Evolutionary conservation across 1,140 invertebrate species (phyloP).

Genomic region (Temnothorax nylanderi): DNA sequence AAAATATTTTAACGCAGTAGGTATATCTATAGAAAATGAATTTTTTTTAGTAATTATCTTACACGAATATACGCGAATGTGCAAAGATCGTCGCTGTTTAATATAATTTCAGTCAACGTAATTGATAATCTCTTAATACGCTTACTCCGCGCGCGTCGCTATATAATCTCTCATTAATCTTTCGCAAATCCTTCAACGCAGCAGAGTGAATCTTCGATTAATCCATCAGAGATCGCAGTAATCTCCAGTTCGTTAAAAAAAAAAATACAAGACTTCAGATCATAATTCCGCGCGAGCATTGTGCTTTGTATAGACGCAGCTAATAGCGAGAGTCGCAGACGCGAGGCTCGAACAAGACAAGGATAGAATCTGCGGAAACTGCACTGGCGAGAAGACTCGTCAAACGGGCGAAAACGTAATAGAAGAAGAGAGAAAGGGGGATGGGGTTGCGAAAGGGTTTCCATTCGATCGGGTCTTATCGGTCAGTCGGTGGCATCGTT

Average conservation of each 20-base stretch:
- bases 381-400: background rate
- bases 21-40: background rate
- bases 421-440: background rate
- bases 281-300: conserved; percentile 8
- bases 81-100: background rate
- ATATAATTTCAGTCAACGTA: background rate
- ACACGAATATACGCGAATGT: background rate
- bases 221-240: background rate
- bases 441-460: background rate
- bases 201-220: background rate
- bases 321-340: background rate
- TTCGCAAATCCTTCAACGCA: background rate
- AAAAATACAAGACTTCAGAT: background rate
- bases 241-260: background rate
- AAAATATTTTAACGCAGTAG: too few species aligned
- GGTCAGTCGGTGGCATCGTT: conserved; percentile 14
- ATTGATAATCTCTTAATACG: background rate
- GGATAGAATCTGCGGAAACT: background rate
- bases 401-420: conserved; percentile 16
- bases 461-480: conserved; percentile 31
- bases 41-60: background rate
- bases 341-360: background rate
- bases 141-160: background rate
- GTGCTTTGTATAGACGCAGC: background rate
- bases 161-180: background rate